phyloP scores from a whole-genome alignment of 2,888 invertebrate genomes.

The Drosophila affinis region DNA sequence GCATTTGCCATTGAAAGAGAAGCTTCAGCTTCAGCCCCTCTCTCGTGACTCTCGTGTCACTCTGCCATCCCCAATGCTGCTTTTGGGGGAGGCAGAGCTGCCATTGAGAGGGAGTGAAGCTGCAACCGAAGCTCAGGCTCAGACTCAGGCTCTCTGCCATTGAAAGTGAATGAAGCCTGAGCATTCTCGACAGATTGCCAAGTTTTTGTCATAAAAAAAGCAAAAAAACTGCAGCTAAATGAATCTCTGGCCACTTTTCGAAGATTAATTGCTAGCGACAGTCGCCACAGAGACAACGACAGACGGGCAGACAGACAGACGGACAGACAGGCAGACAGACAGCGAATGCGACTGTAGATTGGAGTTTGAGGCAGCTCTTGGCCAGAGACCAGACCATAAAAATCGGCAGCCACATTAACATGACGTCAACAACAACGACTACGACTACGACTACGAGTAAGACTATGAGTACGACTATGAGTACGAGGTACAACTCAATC shows the following conservation, averaged over 20 bases:
- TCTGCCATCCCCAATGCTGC: background rate
- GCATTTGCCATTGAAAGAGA: too few species aligned
- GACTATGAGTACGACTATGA: background rate
- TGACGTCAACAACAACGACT: conserved; percentile 62
- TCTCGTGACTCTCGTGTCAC: background rate
- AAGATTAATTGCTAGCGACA: conserved; percentile 82
- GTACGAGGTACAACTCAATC: conserved; percentile 36
- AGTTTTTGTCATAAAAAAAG: conserved; percentile 72
- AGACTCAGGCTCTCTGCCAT: conserved; percentile 72
- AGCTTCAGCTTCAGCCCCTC: too few species aligned
- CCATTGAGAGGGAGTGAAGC: conserved; percentile 3
- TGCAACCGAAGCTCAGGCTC: conserved; percentile 36
- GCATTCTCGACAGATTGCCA: conserved; percentile 81
- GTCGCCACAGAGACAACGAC: conserved; percentile 62
- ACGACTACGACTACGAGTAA: background rate
- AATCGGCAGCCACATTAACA: conserved; percentile 71
- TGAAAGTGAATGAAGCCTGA: conserved; percentile 77
- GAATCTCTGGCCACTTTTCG: conserved; percentile 50
- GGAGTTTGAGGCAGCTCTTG: conserved; percentile 55
- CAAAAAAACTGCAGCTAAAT: conserved; percentile 49
- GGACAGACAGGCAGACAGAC: conserved; percentile 31
- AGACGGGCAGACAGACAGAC: conserved; percentile 27
- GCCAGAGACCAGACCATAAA: conserved; percentile 52
- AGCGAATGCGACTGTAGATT: conserved; percentile 41
- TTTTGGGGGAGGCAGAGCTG: background rate